These are phyloP conservation scores for Drosophila lowei DNA, from an alignment of 1,140 invertebrate species.

Conservation along the genomic window DNA sequence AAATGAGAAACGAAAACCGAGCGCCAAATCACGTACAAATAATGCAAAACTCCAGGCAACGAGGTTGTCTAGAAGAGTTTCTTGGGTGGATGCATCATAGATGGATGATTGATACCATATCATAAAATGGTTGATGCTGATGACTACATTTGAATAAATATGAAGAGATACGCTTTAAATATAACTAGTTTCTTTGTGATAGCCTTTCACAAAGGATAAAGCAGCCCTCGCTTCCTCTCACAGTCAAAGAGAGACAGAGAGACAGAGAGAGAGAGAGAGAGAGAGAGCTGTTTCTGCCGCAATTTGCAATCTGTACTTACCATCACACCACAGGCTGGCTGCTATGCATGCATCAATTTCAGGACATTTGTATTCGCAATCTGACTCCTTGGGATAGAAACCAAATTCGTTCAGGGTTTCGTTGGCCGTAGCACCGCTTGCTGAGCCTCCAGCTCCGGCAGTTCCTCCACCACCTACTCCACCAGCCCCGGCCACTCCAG, in stretches of 20 bases:
- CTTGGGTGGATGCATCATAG: background rate
- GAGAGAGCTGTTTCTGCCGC: background rate
- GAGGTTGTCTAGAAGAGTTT: constrained; percentile 11
- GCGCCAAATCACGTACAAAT: constrained; percentile 60
- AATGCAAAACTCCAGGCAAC: constrained; percentile 44
- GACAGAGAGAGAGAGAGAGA: background rate
- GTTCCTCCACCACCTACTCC: constrained; percentile 30
- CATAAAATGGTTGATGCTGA: too few relatives aligned
- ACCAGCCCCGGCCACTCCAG: constrained; percentile 48
- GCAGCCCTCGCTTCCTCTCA: background rate
- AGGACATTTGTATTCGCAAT: constrained; percentile 90
- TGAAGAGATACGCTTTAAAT: background rate
- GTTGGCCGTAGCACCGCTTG: constrained; percentile 80
- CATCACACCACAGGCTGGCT: constrained; percentile 93
- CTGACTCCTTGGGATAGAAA: constrained; percentile 83
- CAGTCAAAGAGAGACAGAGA: background rate
- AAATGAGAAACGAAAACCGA: constrained; percentile 1
- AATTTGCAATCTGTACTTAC: constrained; percentile 83
- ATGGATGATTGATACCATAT: background rate
- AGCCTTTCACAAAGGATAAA: background rate
- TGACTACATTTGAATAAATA: too few relatives aligned
- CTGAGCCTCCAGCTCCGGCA: constrained; percentile 25
- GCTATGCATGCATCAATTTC: constrained; percentile 95
- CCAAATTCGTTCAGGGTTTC: constrained; percentile 84
- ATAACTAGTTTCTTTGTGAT: background rate